Conservation (phyloP, 2,888 invertebrate genomes). For the Pseudanteris insignis region DNA sequence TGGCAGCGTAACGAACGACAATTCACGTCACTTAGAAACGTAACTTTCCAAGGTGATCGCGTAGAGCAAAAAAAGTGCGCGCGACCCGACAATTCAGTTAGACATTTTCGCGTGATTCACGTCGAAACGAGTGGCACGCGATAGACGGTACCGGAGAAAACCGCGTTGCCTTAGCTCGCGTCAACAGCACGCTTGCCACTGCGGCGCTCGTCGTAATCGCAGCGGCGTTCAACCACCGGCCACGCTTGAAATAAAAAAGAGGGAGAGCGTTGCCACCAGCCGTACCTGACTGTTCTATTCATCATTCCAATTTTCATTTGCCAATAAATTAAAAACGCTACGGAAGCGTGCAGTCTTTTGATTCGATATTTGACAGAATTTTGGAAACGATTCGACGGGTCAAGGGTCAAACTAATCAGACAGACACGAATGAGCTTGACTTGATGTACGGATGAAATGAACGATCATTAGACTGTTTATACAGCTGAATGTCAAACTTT, state of each 20-base stretch:
- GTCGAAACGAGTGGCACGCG: slow-evolving; percentile 10
- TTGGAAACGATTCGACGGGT: too few species aligned
- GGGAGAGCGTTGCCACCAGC: slow-evolving; percentile 12
- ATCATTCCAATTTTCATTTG: not conserved
- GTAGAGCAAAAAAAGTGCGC: not conserved
- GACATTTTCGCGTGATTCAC: slow-evolving; percentile 23
- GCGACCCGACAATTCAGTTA: slow-evolving; percentile 4
- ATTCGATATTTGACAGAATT: too few species aligned
- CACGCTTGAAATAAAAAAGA: slow-evolving; percentile 21
- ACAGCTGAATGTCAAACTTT: too few species aligned
- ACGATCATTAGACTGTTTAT: too few species aligned
- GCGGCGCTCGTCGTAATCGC: slow-evolving; percentile 23
- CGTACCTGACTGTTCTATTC: slow-evolving; percentile 2
- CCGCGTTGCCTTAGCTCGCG: slow-evolving; percentile 19
- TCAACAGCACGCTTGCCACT: slow-evolving; percentile 35
- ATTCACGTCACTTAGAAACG: slow-evolving; percentile 3
- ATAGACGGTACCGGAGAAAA: not conserved
- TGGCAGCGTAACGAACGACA: too few species aligned
- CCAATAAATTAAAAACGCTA: not conserved
- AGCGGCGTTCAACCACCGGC: slow-evolving; percentile 44
- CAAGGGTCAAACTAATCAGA: too few species aligned
- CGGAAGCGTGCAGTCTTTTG: too few species aligned
- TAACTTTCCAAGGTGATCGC: slow-evolving; percentile 6
- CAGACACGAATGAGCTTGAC: too few species aligned
- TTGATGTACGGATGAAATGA: too few species aligned